Conservation (phyloP, 35 echinoderm and acorn worm species). For the Strongylocentrotus purpuratus region DNA sequence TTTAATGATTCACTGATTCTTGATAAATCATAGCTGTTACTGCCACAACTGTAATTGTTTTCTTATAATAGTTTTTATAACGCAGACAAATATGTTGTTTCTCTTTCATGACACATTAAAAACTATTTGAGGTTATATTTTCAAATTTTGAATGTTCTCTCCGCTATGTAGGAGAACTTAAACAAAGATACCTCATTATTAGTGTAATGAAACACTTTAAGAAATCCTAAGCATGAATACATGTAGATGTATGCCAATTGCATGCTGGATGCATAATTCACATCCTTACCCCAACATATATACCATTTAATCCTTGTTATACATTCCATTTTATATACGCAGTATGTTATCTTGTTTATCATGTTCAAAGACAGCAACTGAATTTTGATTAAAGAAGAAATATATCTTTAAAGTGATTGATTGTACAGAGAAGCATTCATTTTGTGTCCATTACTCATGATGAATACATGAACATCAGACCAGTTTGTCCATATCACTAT, state of each 20-base stretch:
- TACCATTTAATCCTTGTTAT: neutral
- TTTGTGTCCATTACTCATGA: neutral
- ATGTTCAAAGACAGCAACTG: neutral
- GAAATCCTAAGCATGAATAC: neutral
- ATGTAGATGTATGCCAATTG: no score
- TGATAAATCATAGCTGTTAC: no score
- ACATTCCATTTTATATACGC: neutral
- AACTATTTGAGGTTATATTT: no score
- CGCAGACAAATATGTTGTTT: no score
- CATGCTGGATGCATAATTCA: neutral
- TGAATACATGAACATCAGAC: neutral
- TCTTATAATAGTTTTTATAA: no score
- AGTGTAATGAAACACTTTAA: neutral
- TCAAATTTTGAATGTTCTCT: neutral
- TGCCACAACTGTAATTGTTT: no score
- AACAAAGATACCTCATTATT: neutral
- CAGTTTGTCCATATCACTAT: neutral
- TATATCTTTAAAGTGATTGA: neutral
- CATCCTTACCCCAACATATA: neutral
- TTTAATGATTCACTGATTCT: no score
- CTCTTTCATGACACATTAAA: no score
- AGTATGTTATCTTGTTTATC: neutral
- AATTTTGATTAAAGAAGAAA: neutral
- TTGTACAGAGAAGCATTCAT: neutral
- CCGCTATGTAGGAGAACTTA: no score